Percentiles rank a stretch among this genome's conserved stretches.
Evolutionary conservation across 2,113 vertebrate species (phyloP).

Genomic region (Brachyhypopomus gauderio): DNA sequence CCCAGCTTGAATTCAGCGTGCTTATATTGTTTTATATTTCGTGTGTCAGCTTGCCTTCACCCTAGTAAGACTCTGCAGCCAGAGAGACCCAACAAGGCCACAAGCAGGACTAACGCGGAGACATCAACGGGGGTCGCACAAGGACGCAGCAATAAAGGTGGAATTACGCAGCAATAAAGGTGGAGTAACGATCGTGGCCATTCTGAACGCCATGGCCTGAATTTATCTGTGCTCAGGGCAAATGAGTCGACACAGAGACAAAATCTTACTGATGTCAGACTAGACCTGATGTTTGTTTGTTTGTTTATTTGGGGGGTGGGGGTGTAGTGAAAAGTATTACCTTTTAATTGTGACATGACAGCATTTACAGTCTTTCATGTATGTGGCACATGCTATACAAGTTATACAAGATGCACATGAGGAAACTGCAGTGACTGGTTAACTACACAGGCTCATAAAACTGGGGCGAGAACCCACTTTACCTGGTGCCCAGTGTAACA

Average conservation of each 20-base stretch:
- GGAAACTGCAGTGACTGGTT: neutral
- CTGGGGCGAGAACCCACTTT: neutral
- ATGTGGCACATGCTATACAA: too few species aligned
- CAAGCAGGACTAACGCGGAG: constrained; percentile 8
- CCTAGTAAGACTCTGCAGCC: constrained; percentile 1
- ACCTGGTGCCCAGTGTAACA: neutral
- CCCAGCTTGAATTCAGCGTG: constrained; percentile 23
- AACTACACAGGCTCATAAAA: neutral
- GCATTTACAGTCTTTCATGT: too few species aligned
- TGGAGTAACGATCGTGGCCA: neutral
- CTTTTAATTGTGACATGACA: too few species aligned
- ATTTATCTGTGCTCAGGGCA: too few species aligned
- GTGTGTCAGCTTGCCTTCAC: constrained; percentile 5
- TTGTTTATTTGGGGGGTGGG: too few species aligned
- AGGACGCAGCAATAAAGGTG: neutral
- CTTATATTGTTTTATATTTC: neutral
- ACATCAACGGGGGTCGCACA: neutral
- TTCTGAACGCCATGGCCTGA: neutral
- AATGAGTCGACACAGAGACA: neutral
- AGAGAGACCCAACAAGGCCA: neutral
- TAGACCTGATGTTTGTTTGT: neutral
- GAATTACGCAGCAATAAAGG: neutral
- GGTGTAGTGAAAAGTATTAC: neutral
- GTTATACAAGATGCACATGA: neutral
- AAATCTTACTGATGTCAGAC: neutral